phyloP scores from a whole-genome alignment of 2,113 vertebrate genomes.

The Ibidorhyncha struthersii region DNA sequence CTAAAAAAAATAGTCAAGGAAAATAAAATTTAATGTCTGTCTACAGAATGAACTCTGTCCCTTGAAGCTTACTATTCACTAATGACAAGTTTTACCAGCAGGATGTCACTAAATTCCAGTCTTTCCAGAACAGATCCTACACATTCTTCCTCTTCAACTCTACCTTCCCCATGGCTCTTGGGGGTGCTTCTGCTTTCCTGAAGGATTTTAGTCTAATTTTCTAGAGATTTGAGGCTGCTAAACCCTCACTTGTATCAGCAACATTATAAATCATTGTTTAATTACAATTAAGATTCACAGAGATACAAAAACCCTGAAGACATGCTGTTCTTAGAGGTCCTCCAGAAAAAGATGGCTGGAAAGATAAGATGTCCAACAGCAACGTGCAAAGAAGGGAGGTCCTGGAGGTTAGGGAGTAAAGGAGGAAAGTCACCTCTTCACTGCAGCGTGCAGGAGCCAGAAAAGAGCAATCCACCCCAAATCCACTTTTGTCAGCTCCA shows the following conservation, averaged over 20 bases:
- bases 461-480: neutral
- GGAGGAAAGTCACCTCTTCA: neutral
- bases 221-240: neutral
- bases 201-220: neutral
- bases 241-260: neutral
- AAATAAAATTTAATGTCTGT: neutral
- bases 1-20: neutral
- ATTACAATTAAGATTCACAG: neutral
- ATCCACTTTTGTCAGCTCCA: neutral
- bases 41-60: neutral
- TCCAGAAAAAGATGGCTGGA: neutral
- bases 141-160: neutral
- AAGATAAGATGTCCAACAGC: neutral
- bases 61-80: neutral
- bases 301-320: neutral
- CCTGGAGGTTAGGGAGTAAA: neutral
- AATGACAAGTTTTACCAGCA: neutral
- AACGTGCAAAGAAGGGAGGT: fast-evolving
- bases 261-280: neutral
- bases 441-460: neutral
- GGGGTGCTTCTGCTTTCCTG: neutral
- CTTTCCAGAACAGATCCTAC: neutral
- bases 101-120: neutral
- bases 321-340: neutral
- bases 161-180: neutral